phyloP scores from a whole-genome alignment of 2,888 invertebrate species.

The Venustoraphidia nigricollis region DNA sequence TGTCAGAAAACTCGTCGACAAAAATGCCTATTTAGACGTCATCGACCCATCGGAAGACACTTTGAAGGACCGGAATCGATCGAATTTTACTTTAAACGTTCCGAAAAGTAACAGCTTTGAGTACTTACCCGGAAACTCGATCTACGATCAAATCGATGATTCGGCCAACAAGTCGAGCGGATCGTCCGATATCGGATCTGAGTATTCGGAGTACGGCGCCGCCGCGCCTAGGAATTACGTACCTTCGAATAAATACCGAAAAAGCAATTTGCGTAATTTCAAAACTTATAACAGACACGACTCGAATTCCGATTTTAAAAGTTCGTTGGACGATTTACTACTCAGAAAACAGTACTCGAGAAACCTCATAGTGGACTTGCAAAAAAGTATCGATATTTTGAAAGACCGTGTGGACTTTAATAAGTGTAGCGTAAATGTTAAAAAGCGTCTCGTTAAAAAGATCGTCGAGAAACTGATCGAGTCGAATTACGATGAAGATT shows the following conservation, averaged over 20 bases:
- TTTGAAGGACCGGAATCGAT: not conserved
- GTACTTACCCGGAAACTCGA: constrained; percentile 39
- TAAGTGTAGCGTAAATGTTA: constrained; percentile 39
- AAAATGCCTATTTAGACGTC: too few species aligned
- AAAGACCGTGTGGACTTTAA: constrained; percentile 41
- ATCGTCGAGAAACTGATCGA: constrained; percentile 44
- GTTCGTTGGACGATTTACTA: constrained; percentile 14
- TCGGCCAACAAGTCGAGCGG: not conserved
- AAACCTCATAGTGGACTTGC: constrained; percentile 38
- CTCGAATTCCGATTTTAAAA: not conserved
- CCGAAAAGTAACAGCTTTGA: constrained; percentile 50
- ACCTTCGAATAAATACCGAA: not conserved
- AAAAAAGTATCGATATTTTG: constrained; percentile 42
- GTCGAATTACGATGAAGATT: constrained; percentile 42
- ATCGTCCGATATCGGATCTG: constrained; percentile 2
- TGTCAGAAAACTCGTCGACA: not conserved
- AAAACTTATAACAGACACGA: too few species aligned
- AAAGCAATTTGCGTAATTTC: too few species aligned
- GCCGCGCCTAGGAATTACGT: not conserved
- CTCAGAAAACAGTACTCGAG: constrained; percentile 13
- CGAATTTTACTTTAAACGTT: not conserved
- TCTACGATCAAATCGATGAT: too few species aligned
- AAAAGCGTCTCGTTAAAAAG: constrained; percentile 46
- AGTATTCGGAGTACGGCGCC: too few species aligned
- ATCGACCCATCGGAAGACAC: not conserved